A percentile compares a stretch with the other conserved stretches of the same genome.
Conservation (phyloP, 2,888 invertebrate species). For the Drosophila antonietae region DNA sequence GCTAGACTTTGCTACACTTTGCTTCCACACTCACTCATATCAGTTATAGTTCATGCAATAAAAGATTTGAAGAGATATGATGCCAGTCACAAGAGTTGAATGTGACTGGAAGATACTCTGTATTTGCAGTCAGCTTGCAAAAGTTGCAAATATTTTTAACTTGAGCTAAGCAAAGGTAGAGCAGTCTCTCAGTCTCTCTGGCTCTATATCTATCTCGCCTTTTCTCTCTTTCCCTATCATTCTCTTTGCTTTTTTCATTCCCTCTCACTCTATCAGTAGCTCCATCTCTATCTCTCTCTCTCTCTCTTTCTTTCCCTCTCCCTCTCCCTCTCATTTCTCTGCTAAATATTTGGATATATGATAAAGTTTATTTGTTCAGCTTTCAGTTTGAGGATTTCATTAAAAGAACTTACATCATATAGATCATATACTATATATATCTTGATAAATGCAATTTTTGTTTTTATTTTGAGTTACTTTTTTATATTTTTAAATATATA, state of each 20-base stretch:
- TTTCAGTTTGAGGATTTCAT: too few species aligned
- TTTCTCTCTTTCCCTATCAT: not conserved
- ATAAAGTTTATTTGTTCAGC: too few species aligned
- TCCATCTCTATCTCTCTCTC: not conserved
- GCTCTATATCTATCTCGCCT: not conserved
- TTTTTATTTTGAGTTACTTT: conserved; percentile 9
- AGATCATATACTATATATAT: too few species aligned
- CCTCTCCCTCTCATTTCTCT: too few species aligned
- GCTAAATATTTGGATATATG: too few species aligned
- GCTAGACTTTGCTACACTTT: not conserved
- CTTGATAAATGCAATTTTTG: conserved; percentile 6
- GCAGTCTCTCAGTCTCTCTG: not conserved
- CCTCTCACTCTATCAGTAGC: too few species aligned
- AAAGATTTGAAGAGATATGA: not conserved
- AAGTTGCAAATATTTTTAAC: not conserved
- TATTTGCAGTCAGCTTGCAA: not conserved
- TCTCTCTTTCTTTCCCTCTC: not conserved
- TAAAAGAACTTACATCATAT: too few species aligned
- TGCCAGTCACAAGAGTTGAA: not conserved
- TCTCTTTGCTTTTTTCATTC: not conserved
- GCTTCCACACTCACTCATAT: not conserved
- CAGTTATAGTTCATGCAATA: not conserved
- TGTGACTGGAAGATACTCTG: not conserved
- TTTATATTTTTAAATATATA: not conserved
- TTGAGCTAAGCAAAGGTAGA: too few species aligned